Evolutionary conservation across 2,888 invertebrate genomes (phyloP).

Genomic region (Diplazon laetatorius): DNA sequence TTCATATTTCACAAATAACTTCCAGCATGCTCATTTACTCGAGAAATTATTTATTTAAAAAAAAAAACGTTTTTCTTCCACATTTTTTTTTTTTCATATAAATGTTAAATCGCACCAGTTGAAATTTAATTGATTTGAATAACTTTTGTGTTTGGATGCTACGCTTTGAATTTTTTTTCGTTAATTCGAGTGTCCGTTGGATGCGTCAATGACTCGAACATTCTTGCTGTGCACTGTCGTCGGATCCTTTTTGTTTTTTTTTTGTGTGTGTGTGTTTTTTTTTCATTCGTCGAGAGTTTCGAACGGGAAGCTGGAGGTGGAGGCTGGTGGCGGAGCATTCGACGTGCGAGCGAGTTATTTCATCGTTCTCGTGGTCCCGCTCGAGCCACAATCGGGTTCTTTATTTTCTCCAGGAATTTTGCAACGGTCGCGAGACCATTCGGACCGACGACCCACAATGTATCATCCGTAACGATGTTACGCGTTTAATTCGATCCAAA

Average conservation of each 20-base stretch:
- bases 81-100: background rate
- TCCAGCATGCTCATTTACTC: background rate
- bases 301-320: background rate
- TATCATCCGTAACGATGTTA: constrained; percentile 4
- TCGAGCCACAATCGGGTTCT: background rate
- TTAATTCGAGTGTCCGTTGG: background rate
- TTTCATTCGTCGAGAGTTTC: too few species aligned
- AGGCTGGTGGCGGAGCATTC: background rate
- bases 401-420: constrained; percentile 17
- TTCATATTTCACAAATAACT: background rate
- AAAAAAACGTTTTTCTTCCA: background rate
- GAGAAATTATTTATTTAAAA: background rate
- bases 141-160: too few species aligned
- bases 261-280: background rate
- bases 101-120: too few species aligned
- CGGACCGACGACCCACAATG: background rate
- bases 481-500: background rate
- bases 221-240: background rate
- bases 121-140: too few species aligned
- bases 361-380: background rate
- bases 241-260: background rate
- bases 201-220: background rate
- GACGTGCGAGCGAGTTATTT: background rate
- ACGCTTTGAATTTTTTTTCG: too few species aligned
- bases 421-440: constrained; percentile 14